Conservation (phyloP, 2,113 vertebrate species). For the Alosa alosa region DNA sequence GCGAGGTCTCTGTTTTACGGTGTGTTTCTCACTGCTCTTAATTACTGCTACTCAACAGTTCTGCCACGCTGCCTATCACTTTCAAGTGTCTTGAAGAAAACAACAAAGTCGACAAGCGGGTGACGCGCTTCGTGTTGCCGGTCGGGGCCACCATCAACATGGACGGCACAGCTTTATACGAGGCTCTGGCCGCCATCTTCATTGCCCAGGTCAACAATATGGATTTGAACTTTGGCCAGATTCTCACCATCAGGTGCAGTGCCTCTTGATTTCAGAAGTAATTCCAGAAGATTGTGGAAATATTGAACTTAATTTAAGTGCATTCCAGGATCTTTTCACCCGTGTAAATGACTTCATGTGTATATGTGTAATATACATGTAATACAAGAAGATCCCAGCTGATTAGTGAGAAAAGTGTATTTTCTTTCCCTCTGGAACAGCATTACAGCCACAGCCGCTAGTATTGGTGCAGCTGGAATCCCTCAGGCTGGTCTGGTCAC, state of each 20-base stretch:
- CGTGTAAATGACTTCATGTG: not conserved
- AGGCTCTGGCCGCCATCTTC: conserved; percentile 95
- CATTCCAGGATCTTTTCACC: not conserved
- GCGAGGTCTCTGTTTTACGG: not conserved
- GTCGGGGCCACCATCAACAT: conserved; percentile 96
- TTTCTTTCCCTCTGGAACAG: conserved; percentile 61
- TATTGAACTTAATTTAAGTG: not conserved
- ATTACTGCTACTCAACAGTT: conserved; percentile 64
- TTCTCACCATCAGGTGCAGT: conserved; percentile 92
- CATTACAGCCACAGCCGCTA: conserved; percentile 95
- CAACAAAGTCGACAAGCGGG: conserved; percentile 88
- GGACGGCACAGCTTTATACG: conserved; percentile 94
- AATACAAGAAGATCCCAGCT: not conserved
- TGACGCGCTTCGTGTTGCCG: conserved; percentile 92
- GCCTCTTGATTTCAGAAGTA: not conserved
- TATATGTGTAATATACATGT: not conserved
- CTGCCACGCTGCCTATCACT: conserved; percentile 92
- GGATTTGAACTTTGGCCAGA: conserved; percentile 91
- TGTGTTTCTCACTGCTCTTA: not conserved
- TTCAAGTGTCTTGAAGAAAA: conserved; percentile 96
- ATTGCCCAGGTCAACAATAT: conserved; percentile 95
- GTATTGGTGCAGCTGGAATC: conserved; percentile 95
- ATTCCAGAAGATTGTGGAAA: not conserved
- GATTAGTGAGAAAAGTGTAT: not conserved
- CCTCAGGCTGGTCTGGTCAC: conserved; percentile 97